Base-by-base conservation (phyloP, 2,888 invertebrate species). In the Harpalus rufipes region DNA sequence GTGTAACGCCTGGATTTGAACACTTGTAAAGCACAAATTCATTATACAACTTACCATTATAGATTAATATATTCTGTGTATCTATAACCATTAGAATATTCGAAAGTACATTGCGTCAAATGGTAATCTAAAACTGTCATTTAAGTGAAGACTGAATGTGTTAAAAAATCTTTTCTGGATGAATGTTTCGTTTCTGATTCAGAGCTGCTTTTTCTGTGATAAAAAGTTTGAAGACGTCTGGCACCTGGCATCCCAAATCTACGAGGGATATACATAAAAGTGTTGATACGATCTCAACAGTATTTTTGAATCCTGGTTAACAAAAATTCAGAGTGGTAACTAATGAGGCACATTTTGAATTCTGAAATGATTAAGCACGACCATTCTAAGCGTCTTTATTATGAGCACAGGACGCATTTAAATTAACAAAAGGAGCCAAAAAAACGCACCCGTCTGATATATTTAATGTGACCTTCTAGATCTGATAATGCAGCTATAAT, bases 361-460 rank as follows among this genome's bases (percentile, higher is more conserved):
- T 89, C 87, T 88, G 89, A 89, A 89, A 90, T 90, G 90, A 90
- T 89, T 89, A 90, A 87, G 88, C 88, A 88, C 86, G 87, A 89
- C 89, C 89, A 89, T 89, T 89, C 89, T 89, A 89, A 39, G 84
- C 63, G 84, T 89, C 89, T 89, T 89, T 89, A 89, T 89, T 89
- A 89, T 89, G 89, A 89, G 84, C 84, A 65, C 56, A 84, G 84
- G 78, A 76, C 84, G 84, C 84, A 78, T 84, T 78, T 84, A 84
- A 78, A 84, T 84, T 84, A 84, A 78, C 84, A 84, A 84, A 84
- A 84, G 84, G 21, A 59, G 51, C 65, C 25, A 65, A 65, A 65
- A 81, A 68, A 68, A 65, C 68, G 18, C 18, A 81, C 81, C 51
- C 59, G 58, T 78, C 61, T 82, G 82, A 82, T 82, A 82, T 82